Evolutionary conservation across 1,140 invertebrate genomes (phyloP).

Genomic region (Harlomillsia oculata): DNA sequence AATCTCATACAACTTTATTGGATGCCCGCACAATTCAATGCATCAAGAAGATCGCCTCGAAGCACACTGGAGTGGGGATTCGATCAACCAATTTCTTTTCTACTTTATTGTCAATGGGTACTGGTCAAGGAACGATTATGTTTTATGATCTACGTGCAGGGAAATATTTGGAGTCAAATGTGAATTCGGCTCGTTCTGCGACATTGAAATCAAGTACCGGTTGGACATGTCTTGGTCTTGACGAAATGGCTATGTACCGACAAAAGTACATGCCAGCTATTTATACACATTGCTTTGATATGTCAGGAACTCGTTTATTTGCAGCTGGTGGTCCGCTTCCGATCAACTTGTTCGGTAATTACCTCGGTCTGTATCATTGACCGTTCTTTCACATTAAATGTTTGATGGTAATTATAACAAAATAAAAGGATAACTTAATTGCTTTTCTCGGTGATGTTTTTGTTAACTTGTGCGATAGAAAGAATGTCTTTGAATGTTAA

Average conservation of each 20-base stretch:
- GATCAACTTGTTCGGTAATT: slow-evolving; percentile 77
- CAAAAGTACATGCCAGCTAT: slow-evolving; percentile 79
- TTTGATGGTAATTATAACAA: too few relatives aligned
- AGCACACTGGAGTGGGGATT: slow-evolving; percentile 72
- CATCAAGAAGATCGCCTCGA: slow-evolving; percentile 55
- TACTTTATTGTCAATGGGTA: slow-evolving; percentile 83
- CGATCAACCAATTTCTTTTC: slow-evolving; percentile 82
- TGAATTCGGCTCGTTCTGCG: slow-evolving; percentile 75
- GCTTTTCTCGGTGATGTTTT: too few relatives aligned
- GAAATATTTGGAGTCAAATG: slow-evolving; percentile 82
- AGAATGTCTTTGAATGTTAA: too few relatives aligned
- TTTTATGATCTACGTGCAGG: slow-evolving; percentile 86
- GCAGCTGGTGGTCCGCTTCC: slow-evolving; percentile 87
- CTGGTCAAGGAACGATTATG: slow-evolving; percentile 76
- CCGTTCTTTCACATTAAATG: too few relatives aligned
- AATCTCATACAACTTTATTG: slow-evolving; percentile 79
- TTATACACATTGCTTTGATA: slow-evolving; percentile 92
- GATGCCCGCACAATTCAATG: slow-evolving; percentile 77
- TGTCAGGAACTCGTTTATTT: slow-evolving; percentile 79
- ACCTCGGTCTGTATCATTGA: slow-evolving; percentile 61
- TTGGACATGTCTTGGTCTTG: slow-evolving; percentile 33
- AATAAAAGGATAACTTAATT: too few relatives aligned
- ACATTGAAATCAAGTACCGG: slow-evolving; percentile 71
- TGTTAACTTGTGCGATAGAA: too few relatives aligned
- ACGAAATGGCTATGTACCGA: slow-evolving; percentile 40